Evolutionary conservation across 92 coral and sea anemone species (phyloP).

Genomic region (Zoanthus gigantus): DNA sequence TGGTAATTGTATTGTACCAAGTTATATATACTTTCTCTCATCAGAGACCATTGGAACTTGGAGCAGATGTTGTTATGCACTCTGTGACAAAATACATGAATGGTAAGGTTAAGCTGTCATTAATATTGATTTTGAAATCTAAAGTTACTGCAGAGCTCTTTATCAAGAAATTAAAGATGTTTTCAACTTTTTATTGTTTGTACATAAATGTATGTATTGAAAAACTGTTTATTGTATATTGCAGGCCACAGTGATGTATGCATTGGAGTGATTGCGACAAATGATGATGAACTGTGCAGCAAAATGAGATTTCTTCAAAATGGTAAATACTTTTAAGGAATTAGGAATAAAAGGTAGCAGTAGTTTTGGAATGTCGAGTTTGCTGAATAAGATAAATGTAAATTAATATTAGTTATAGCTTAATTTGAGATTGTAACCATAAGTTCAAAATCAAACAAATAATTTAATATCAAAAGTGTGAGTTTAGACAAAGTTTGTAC

Average conservation of each 20-base stretch:
- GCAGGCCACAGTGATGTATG: constrained; percentile 96
- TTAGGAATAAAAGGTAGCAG: too few relatives aligned
- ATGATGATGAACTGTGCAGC: constrained; percentile 76
- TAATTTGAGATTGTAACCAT: too few relatives aligned
- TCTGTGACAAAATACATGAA: constrained; percentile 97
- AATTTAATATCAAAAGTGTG: too few relatives aligned
- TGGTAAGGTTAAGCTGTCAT: constrained; percentile 59
- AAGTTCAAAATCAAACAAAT: too few relatives aligned
- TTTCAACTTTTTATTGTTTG: too few relatives aligned
- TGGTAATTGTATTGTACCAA: neutral
- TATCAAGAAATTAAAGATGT: neutral
- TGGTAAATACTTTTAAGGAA: constrained; percentile 54
- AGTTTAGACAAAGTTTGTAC: too few relatives aligned
- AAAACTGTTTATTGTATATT: neutral
- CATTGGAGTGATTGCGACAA: constrained; percentile 96
- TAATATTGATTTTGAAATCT: neutral
- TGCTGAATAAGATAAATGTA: too few relatives aligned
- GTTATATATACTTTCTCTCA: neutral
- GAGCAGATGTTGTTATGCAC: constrained; percentile 97
- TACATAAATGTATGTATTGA: neutral
- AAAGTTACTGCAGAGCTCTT: neutral
- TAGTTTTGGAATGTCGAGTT: too few relatives aligned
- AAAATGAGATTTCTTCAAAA: constrained; percentile 88
- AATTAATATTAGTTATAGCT: too few relatives aligned
- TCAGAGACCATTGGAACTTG: constrained; percentile 93